These are phyloP conservation scores for Telmatochromis brachygnathus DNA, from an alignment of 2,113 vertebrate genomes.

Conservation along the genomic window DNA sequence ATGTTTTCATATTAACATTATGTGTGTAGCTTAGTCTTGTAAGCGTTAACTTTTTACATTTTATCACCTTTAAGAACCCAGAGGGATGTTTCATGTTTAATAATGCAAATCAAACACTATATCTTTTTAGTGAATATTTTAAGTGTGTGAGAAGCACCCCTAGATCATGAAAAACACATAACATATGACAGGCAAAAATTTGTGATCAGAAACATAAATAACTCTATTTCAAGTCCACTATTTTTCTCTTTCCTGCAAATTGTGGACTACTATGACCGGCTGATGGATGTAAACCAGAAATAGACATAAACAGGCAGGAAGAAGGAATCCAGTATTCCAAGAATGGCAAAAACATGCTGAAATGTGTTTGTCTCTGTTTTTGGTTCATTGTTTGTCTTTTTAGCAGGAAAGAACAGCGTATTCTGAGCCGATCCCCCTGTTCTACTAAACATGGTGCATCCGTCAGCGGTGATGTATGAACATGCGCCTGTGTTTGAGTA, in stretches of 20 bases:
- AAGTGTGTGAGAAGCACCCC: neutral
- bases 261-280: neutral
- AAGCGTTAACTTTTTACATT: neutral
- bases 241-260: conserved; percentile 17
- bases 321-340: neutral
- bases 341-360: neutral
- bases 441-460: neutral
- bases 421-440: neutral
- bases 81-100: neutral
- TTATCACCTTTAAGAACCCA: neutral
- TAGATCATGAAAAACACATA: neutral
- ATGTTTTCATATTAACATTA: neutral
- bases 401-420: neutral
- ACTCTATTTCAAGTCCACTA: neutral
- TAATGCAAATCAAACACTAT: neutral
- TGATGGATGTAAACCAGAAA: neutral
- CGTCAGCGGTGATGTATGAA: neutral
- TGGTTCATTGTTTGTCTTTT: neutral
- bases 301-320: neutral
- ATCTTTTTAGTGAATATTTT: neutral
- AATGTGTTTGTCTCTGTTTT: neutral
- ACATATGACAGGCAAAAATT: neutral
- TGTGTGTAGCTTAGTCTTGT: neutral
- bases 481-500: neutral
- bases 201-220: neutral